These are phyloP conservation scores for Acrocephalus arundinaceus DNA, from an alignment of 2,113 vertebrate genomes.

Conservation along the genomic window DNA sequence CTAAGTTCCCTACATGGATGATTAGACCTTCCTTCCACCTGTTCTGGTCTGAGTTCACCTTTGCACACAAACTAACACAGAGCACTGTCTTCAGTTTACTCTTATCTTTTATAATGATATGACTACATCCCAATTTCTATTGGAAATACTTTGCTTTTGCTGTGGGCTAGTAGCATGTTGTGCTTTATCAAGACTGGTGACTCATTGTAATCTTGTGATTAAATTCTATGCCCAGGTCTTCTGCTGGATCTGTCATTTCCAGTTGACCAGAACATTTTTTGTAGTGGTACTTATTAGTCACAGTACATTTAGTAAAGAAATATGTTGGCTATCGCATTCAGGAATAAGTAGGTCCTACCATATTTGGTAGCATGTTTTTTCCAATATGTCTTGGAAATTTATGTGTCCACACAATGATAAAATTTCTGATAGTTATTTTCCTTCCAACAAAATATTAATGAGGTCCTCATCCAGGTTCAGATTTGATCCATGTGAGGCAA, in stretches of 20 bases:
- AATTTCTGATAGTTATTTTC: conserved; percentile 23
- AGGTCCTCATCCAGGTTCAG: background rate
- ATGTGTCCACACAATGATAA: background rate
- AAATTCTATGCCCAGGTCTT: conserved; percentile 22
- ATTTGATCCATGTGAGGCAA: background rate
- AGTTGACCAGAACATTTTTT: conserved; percentile 22
- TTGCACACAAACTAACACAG: background rate
- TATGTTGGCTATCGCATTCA: conserved; percentile 15
- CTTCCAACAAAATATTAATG: background rate
- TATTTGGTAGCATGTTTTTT: conserved; percentile 30
- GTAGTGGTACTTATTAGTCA: conserved; percentile 38
- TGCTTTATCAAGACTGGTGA: conserved; percentile 23
- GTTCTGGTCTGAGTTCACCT: background rate
- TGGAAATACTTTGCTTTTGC: background rate
- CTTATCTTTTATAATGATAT: background rate
- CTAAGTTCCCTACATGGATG: background rate
- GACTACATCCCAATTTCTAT: background rate
- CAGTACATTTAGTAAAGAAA: conserved; percentile 9
- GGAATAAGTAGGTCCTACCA: background rate
- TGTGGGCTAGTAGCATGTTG: background rate
- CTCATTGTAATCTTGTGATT: conserved; percentile 42
- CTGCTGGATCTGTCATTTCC: conserved; percentile 21
- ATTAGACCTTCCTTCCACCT: background rate
- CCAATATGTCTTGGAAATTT: background rate
- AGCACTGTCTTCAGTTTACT: background rate